Base-by-base conservation (phyloP, 1,140 invertebrate genomes). In the Probaryconus sp. region DNA sequence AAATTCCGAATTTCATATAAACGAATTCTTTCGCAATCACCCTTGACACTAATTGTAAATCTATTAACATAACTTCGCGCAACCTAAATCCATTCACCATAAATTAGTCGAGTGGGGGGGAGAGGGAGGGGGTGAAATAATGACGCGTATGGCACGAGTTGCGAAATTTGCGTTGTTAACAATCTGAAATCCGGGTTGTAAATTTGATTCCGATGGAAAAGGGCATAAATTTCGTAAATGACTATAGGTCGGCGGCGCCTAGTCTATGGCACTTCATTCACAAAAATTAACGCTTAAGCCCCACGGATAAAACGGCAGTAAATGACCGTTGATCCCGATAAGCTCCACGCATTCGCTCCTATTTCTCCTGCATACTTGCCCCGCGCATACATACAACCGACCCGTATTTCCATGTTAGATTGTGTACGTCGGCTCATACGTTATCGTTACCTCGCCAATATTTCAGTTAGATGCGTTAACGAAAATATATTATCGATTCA, bases 301-400 rank as follows among this genome's bases (percentile, higher is more conserved):
- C 78, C 78, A 13, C 70, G 82, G 82, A 83, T 75, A 75, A 75
- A 75, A 60, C 60, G 60, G 65, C 65, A 78, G 77, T 78, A 82
- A 85, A 85, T 83, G 83, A 81, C 67, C 81, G 75, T 83, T 84
- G 83, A 85, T 85, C 83, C 82, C 70, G 77, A 50, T 85, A 85
- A 83, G 80, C 82, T 79, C 69, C 56, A 45, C 40, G 63, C 68
- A 72, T 67, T 77, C 74, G 64, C 79, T 74, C 33, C 63, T 73
- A 73, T 75, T 75, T 75, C 74, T 78, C 45, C 53, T 42, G 42
- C 72, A 70, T 65, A 70, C 72, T 76, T 76, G 60, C 72, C 47
- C 10, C 26, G 30, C 26, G 30, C 35, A 43, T 60, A 26, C 65
- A 48, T 48, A 40, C 30, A 21, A 21, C 38, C 64, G 43, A 21